These are phyloP conservation scores for Drosophila tropicalis DNA, from an alignment of 1,140 invertebrate species.

Conservation along the genomic window DNA sequence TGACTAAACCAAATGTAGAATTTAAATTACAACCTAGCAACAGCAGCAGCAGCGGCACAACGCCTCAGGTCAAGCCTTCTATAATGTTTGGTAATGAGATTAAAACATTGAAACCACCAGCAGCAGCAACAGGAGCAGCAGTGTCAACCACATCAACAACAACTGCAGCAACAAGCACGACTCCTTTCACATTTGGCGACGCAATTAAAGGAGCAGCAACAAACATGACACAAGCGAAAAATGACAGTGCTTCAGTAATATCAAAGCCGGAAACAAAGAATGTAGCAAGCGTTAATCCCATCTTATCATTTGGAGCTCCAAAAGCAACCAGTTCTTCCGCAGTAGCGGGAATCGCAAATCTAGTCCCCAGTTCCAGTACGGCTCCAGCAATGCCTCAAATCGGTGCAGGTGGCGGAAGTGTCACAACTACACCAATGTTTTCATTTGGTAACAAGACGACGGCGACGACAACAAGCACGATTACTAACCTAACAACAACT, in stretches of 20 bases:
- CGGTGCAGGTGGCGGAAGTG: too few species aligned
- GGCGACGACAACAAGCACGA: background rate
- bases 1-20: background rate
- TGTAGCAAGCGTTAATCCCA: background rate
- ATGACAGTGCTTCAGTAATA: background rate
- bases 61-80: background rate
- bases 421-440: too few species aligned
- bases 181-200: conserved; percentile 13
- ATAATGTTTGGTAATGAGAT: background rate
- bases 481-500: background rate
- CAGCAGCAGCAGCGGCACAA: background rate
- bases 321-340: background rate
- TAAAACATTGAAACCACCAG: background rate
- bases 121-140: background rate
- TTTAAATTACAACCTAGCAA: background rate
- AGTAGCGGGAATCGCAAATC: too few species aligned
- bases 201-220: conserved; percentile 4
- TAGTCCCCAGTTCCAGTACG: too few species aligned
- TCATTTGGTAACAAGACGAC: background rate
- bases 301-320: background rate
- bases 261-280: background rate
- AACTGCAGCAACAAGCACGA: conserved; percentile 1
- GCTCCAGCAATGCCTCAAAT: too few species aligned
- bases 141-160: background rate
- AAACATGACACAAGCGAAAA: background rate